Evolutionary conservation across 2,888 invertebrate species (phyloP).

Genomic region (Eremobia ochroleuca): DNA sequence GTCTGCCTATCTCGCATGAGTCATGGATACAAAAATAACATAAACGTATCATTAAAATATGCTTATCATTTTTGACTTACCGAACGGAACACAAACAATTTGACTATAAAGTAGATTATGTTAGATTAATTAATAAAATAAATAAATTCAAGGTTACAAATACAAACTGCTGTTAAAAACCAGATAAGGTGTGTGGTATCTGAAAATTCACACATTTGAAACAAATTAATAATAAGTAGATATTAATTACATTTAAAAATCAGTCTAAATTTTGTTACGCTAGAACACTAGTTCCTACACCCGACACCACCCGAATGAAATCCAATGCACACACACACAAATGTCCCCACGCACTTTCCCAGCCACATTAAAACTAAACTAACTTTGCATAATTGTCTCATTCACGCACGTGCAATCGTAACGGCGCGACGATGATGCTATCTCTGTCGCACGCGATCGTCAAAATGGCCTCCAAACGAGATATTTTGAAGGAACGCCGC

Average conservation of each 20-base stretch:
- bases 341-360: constrained; percentile 82
- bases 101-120: background rate
- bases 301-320: constrained; percentile 61
- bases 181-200: background rate
- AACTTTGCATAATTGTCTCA: constrained; percentile 90
- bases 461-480: constrained; percentile 91
- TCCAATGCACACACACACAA: constrained; percentile 75
- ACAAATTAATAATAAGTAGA: background rate
- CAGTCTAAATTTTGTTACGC: constrained; percentile 48
- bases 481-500: constrained; percentile 91
- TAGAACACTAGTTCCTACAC: constrained; percentile 54
- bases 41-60: background rate
- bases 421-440: constrained; percentile 75
- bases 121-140: background rate
- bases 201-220: background rate
- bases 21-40: constrained; percentile 30
- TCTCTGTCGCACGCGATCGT: constrained; percentile 88
- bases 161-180: background rate
- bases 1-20: constrained; percentile 28
- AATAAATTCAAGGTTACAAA: background rate
- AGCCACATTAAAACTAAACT: constrained; percentile 88
- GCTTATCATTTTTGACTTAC: constrained; percentile 16
- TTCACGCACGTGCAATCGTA: constrained; percentile 85
- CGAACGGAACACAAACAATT: background rate
- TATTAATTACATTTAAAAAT: constrained; percentile 20